phyloP scores from a whole-genome alignment of 1,140 invertebrate genomes.

The Hydropsyche tenuis region DNA sequence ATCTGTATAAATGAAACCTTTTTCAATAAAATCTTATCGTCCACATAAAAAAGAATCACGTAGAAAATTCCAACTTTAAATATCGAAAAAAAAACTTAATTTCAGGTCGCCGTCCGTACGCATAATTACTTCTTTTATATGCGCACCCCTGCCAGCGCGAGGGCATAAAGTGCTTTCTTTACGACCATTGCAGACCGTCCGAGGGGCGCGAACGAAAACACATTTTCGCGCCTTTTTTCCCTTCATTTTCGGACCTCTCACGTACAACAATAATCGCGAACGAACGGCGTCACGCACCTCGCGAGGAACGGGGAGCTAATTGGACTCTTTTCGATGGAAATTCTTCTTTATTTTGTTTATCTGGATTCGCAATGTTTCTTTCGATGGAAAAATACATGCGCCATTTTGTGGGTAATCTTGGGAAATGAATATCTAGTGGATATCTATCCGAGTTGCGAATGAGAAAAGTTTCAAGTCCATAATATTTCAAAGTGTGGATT shows the following conservation, averaged over 20 bases:
- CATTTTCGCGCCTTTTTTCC: conserved; percentile 21
- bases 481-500: too few species aligned
- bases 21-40: too few species aligned
- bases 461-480: too few species aligned
- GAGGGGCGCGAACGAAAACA: conserved; percentile 22
- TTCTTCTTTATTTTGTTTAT: not conserved
- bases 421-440: too few species aligned
- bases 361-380: too few species aligned
- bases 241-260: not conserved
- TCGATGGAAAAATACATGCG: too few species aligned
- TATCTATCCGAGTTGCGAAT: too few species aligned
- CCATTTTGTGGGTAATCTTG: too few species aligned
- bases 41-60: too few species aligned
- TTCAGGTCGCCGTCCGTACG: not conserved
- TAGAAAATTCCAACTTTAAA: too few species aligned
- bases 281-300: not conserved
- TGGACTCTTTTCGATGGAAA: too few species aligned
- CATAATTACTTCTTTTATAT: conserved; percentile 23
- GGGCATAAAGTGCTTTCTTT: conserved; percentile 27
- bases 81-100: not conserved
- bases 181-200: not conserved
- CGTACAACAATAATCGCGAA: conserved; percentile 24
- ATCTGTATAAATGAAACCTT: too few species aligned
- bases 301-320: not conserved
- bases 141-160: conserved; percentile 1